A percentile compares a stretch with the other conserved stretches of the same genome.
Evolutionary conservation across 2,113 vertebrate species (phyloP).

Genomic region (Anser brachyrhynchus): DNA sequence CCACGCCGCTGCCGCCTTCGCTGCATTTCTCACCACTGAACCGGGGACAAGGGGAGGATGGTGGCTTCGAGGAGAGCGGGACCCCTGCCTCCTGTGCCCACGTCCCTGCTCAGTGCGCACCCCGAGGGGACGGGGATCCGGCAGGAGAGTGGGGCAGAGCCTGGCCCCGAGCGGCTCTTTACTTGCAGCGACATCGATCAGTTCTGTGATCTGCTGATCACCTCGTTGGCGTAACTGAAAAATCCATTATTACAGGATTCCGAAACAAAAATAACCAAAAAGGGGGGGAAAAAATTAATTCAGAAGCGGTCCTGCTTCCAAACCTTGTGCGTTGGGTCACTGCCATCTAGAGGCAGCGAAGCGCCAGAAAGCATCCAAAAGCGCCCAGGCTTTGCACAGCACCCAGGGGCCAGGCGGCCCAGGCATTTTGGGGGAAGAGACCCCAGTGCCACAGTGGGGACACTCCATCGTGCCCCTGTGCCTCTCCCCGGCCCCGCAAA

Average conservation of each 20-base stretch:
- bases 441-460: background rate
- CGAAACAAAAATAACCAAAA: conserved; percentile 58
- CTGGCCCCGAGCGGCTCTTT: background rate
- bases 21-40: accelerated
- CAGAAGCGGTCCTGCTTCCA: background rate
- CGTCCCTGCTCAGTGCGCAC: background rate
- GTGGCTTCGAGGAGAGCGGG: background rate
- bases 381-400: accelerated
- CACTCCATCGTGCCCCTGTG: background rate
- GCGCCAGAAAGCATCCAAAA: background rate
- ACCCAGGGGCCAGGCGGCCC: accelerated
- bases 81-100: background rate
- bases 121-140: too few species aligned
- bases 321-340: conserved; percentile 5
- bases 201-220: conserved; percentile 44
- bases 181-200: conserved; percentile 40
- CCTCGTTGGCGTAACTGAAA: conserved; percentile 27
- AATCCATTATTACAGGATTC: conserved; percentile 61
- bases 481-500: accelerated
- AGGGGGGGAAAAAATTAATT: background rate
- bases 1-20: background rate
- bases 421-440: accelerated
- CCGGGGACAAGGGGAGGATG: background rate
- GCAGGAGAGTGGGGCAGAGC: background rate
- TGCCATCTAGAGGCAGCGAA: conserved; percentile 70